These are phyloP conservation scores for Pitangus sulphuratus DNA, from an alignment of 2,797 vertebrate genomes.

Conservation along the genomic window DNA sequence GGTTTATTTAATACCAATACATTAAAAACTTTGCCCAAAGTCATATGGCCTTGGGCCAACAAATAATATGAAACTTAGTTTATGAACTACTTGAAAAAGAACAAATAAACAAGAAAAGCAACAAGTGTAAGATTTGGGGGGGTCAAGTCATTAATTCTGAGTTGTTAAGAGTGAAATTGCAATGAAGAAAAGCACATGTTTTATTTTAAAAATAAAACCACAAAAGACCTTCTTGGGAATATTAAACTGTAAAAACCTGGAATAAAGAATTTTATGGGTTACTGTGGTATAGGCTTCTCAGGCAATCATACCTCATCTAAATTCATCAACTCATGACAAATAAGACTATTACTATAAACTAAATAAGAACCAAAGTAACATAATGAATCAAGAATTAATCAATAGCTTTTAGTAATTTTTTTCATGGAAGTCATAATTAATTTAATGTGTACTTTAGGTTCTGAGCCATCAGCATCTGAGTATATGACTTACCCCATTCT, in stretches of 20 bases:
- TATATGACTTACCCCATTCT: fast-evolving
- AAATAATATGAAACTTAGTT: not conserved
- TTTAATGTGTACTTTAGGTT: not conserved
- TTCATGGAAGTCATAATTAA: not conserved
- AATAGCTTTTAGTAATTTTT: not conserved
- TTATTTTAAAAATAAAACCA: slow-evolving; percentile 32
- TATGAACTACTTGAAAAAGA: not conserved
- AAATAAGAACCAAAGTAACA: not conserved
- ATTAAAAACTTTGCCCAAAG: not conserved
- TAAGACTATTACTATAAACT: not conserved
- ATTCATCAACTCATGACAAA: not conserved
- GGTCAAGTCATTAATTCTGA: not conserved
- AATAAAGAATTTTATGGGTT: not conserved
- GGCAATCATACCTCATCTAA: not conserved
- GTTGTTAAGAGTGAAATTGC: not conserved
- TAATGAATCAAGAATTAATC: not conserved
- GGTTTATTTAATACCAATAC: not conserved
- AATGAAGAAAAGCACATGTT: not conserved
- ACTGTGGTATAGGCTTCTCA: not conserved
- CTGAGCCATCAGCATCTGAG: not conserved
- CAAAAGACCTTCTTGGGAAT: not conserved
- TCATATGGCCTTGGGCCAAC: not conserved
- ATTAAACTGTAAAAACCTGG: not conserved
- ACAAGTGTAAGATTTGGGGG: not conserved
- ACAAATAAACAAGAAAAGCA: not conserved